Evolutionary conservation across 2,888 invertebrate species (phyloP), one percentile per base, ranked within the genome.

Genomic region (Calameuta pallipes): DNA sequence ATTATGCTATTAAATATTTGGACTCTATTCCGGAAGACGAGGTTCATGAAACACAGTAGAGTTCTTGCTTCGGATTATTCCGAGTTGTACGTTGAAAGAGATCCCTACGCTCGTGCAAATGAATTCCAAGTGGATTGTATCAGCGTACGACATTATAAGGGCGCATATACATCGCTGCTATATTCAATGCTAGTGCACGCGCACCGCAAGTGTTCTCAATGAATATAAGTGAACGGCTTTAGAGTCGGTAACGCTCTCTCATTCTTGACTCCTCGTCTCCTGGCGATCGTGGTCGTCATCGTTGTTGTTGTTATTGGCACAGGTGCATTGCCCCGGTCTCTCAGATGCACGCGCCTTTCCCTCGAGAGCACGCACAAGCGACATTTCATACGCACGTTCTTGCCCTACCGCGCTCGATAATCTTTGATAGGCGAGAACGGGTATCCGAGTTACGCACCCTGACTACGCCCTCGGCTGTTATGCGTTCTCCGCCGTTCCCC

Each of bases 241-340:
- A 23, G 56, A 23, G 23, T 0, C 56, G 23, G 23, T 56, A 9
- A 23, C 9, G 56, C 56, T 41, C 41, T 41, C 41, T 41, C 15
- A 2, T 41, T 23, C 41, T 23, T 56, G 56, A 56, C 23, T 56
- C 56, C 56, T 56, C 56, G 56, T 56, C 56, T 56, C 56, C 56
- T 11, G 23, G 23, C 56, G 56, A 56, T 23, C 56, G 23, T 56
- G 9, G 56, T 23, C 23, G 56, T 56, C 56, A 56, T 23, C 15
- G 78, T 76, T 78, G 82, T 85, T 85, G 86, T 88, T 87, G 86
- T 88, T 89, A 86, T 89, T 87, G 86, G 87, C 84, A 82, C 83
- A 86, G 84, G 89, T 89, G 86, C 89, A 87, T 88, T 90, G 89
- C 87, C 89, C 84, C 76, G 80, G n/a, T 76, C 76, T 78, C 78